Percentiles rank a stretch among this genome's conserved stretches.
These are phyloP conservation scores for Nemapogon koenigi DNA, from an alignment of 2,888 invertebrate species.

Conservation along the genomic window DNA sequence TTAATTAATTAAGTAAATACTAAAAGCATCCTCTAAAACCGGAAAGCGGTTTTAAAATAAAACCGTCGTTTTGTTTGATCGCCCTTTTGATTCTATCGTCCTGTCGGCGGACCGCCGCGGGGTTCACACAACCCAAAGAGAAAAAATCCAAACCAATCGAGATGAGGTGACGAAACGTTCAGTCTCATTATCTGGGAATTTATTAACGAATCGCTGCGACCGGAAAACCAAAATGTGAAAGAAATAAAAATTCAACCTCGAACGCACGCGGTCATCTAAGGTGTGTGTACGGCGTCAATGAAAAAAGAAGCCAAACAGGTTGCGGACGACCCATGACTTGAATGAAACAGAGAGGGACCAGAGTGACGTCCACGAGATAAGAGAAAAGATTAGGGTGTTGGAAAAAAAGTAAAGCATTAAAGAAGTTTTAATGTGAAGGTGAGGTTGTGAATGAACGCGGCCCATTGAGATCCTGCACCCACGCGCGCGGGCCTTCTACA, in stretches of 20 bases:
- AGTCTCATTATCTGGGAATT: slow-evolving; percentile 66
- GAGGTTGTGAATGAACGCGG: slow-evolving; percentile 62
- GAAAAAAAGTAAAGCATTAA: slow-evolving; percentile 40
- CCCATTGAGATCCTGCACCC: slow-evolving; percentile 57
- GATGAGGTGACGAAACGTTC: slow-evolving; percentile 65
- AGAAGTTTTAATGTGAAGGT: slow-evolving; percentile 56
- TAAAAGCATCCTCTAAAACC: slow-evolving; percentile 36
- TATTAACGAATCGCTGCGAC: slow-evolving; percentile 63
- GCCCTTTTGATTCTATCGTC: slow-evolving; percentile 50
- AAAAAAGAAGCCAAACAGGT: slow-evolving; percentile 62
- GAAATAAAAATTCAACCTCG: slow-evolving; percentile 64
- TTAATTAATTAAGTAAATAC: slow-evolving; percentile 15
- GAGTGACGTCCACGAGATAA: slow-evolving; percentile 57
- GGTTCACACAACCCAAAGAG: slow-evolving; percentile 57
- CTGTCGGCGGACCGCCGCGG: slow-evolving; percentile 30
- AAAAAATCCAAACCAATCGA: slow-evolving; percentile 58
- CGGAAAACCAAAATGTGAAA: slow-evolving; percentile 65
- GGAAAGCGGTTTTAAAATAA: slow-evolving; percentile 56
- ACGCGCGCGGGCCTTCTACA: slow-evolving; percentile 39
- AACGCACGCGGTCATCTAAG: slow-evolving; percentile 61
- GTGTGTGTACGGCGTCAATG: slow-evolving; percentile 61
- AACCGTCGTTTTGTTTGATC: slow-evolving; percentile 33
- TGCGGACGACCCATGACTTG: slow-evolving; percentile 50
- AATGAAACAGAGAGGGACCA: slow-evolving; percentile 57
- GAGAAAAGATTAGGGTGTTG: slow-evolving; percentile 54